Evolutionary conservation across 2,888 invertebrate genomes (phyloP).

Genomic region (Perizoma affinitatum): DNA sequence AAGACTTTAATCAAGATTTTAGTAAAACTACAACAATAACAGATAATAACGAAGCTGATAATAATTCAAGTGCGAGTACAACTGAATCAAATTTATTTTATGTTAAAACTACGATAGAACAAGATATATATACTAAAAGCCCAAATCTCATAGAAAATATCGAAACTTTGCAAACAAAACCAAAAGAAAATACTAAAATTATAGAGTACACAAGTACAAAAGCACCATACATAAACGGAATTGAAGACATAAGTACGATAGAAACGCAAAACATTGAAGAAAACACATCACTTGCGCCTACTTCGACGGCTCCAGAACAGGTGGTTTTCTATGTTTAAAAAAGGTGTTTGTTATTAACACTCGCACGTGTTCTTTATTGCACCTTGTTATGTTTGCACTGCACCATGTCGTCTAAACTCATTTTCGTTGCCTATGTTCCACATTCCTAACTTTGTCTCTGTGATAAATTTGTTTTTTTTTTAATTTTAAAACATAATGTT

Average conservation of each 20-base stretch:
- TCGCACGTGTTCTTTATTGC: constrained; percentile 21
- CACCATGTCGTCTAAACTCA: constrained; percentile 10
- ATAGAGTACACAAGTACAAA: constrained; percentile 11
- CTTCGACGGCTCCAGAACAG: constrained; percentile 42
- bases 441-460: neutral
- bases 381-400: constrained; percentile 17
- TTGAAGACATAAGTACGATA: neutral
- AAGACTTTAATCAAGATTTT: neutral
- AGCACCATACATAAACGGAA: constrained; percentile 3
- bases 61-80: constrained; percentile 1
- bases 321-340: constrained; percentile 49
- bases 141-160: constrained; percentile 2
- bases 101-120: neutral
- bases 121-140: constrained; percentile 1
- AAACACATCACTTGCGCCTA: constrained; percentile 34
- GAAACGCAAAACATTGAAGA: constrained; percentile 8
- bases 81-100: neutral
- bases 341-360: constrained; percentile 27
- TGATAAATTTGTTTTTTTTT: too few relatives aligned
- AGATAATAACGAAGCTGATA: neutral
- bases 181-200: neutral
- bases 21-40: neutral
- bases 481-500: too few relatives aligned
- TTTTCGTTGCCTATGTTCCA: neutral
- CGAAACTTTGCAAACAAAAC: neutral